Evolutionary conservation across 2,797 vertebrate species (phyloP), one percentile per base, ranked within the genome.

Genomic region (Diceros bicornis): DNA sequence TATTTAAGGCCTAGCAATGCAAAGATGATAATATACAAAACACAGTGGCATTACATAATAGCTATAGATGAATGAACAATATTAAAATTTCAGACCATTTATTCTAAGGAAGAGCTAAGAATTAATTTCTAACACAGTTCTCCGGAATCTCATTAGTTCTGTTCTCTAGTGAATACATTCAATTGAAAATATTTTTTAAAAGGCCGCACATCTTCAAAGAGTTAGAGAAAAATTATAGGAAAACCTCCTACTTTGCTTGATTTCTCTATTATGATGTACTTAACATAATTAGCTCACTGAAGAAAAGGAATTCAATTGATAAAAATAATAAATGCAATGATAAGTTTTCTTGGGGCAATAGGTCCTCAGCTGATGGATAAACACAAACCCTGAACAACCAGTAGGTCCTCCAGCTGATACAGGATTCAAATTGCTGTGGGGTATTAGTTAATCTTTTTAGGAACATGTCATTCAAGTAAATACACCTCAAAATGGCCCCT

Each of bases 41-140:
- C 27, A 75, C 11, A 20, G 14, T 7, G 17, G 16, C 23, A 6
- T 72, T 82, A n/a, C n/a, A 41, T 32, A 74, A 55, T 55, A 32
- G 17, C 66, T 72, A 57, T 0, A 79, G 77, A 50, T 93, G 88
- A 91, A 93, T 93, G 91, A 96, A 61, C 47, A 83, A 66, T 79
- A 90, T 94, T 97, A 95, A 93, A 92, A 93, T 66, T 91, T 83
- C 50, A 96, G 85, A 57, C 29, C 83, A 69, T 90, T 96, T 97
- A 77, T 94, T 93, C 77, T 90, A 91, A 88, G 34, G 89, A 96
- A 96, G 21, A 97, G 52, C 37, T 59, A 85, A 90, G 52, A 90
- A 96, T 93, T 95, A 83, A 94, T 94, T 87, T 83, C 41, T 66
- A 37, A 50, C 29, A 57, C 52, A 71, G 9, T 41, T 83, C 83